Conservation (phyloP, 2,797 vertebrate species). For the Tokudaia muenninki region DNA sequence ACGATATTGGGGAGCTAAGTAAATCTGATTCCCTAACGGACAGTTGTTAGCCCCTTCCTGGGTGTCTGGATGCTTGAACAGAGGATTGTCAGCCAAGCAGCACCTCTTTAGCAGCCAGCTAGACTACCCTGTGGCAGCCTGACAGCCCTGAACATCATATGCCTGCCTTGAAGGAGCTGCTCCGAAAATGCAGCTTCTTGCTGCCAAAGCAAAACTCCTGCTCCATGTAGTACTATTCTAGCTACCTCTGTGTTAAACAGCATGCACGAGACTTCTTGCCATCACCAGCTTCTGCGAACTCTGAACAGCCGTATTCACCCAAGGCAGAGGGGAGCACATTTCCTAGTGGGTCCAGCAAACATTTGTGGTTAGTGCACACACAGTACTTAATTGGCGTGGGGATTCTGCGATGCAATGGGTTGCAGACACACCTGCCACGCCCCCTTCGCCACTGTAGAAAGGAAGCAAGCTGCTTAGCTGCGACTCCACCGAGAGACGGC, state of each 20-base stretch:
- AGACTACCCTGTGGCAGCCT: too few relatives aligned
- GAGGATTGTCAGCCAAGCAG: not conserved
- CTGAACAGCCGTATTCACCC: not conserved
- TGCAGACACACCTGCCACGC: not conserved
- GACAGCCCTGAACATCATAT: not conserved
- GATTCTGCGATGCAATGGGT: not conserved
- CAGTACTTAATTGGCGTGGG: not conserved
- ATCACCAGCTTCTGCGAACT: not conserved
- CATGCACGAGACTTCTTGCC: too few relatives aligned
- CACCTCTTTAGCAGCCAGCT: not conserved
- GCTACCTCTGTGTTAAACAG: not conserved
- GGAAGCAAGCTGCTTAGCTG: not conserved
- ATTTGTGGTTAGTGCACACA: not conserved
- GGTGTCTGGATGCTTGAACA: not conserved
- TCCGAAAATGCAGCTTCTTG: not conserved
- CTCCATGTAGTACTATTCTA: not conserved
- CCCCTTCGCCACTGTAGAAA: not conserved
- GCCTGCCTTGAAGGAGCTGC: not conserved
- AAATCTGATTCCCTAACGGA: not conserved
- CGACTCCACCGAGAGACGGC: not conserved
- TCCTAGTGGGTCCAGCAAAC: not conserved
- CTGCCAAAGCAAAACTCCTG: not conserved
- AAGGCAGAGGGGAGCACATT: not conserved
- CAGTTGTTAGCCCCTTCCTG: not conserved
- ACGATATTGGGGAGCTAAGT: not conserved